Evolutionary conservation across 1,140 invertebrate genomes (phyloP).

Genomic region (Anagrus nilaparvatae): DNA sequence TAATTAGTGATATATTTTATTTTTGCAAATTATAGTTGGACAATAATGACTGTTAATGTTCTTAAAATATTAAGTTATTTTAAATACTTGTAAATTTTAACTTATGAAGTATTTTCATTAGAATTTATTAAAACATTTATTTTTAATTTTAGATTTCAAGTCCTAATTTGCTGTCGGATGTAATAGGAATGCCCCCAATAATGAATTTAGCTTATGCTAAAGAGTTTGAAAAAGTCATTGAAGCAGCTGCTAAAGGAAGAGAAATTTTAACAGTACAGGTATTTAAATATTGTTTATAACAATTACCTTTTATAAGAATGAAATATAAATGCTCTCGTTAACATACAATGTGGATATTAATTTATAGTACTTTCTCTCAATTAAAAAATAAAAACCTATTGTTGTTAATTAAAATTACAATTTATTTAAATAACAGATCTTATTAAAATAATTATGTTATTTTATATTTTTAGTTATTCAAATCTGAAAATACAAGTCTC

Average conservation of each 20-base stretch:
- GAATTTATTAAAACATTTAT: neutral
- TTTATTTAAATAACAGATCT: no score
- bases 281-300: conserved; percentile 17
- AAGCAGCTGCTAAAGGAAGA: conserved; percentile 51
- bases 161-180: conserved; percentile 38
- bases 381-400: no score
- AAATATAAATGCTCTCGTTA: neutral
- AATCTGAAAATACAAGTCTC: conserved; percentile 62
- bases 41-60: no score
- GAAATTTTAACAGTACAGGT: conserved; percentile 51
- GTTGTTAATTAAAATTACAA: no score
- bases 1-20: no score
- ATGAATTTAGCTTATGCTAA: conserved; percentile 51
- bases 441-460: no score
- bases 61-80: no score
- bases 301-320: neutral
- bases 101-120: conserved; percentile 11
- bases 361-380: no score
- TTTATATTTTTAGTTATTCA: conserved; percentile 47
- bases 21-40: no score
- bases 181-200: conserved; percentile 44
- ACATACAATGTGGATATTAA: conserved; percentile 6
- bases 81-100: no score
- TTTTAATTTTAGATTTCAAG: conserved; percentile 34
- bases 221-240: conserved; percentile 54